phyloP scores from a whole-genome alignment of 2,113 vertebrate species.

The Indicator maculatus region DNA sequence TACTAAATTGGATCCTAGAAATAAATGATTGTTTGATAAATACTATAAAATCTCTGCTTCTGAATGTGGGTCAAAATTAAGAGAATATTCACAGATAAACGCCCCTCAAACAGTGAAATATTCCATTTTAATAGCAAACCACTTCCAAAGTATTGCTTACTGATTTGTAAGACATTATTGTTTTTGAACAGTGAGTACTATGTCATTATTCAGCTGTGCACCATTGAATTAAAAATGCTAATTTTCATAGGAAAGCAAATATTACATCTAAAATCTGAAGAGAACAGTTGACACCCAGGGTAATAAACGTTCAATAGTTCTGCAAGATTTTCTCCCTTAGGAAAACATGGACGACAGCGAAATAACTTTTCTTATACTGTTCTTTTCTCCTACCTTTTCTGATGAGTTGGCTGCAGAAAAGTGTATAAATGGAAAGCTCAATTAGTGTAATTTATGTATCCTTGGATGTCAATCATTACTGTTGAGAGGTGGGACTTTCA shows the following conservation, averaged over 20 bases:
- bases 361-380: conserved; percentile 46
- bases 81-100: neutral
- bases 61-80: neutral
- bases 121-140: conserved; percentile 21
- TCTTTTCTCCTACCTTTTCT: conserved; percentile 81
- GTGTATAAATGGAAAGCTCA: conserved; percentile 74
- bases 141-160: neutral
- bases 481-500: conserved; percentile 80
- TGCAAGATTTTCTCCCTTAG: conserved; percentile 30
- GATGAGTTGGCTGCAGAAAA: conserved; percentile 73
- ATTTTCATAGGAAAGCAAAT: conserved; percentile 49
- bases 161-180: conserved; percentile 2
- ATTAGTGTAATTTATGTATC: conserved; percentile 81
- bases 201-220: neutral
- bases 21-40: neutral
- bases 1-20: neutral
- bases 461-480: conserved; percentile 82
- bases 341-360: conserved; percentile 46
- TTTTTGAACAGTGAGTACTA: neutral
- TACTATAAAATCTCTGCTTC: neutral
- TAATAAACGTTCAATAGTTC: conserved; percentile 22
- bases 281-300: neutral
- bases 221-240: conserved; percentile 22
- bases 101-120: neutral
- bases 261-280: conserved; percentile 8